These are phyloP conservation scores for Araneus ventricosus DNA, from an alignment of 1,140 invertebrate species.

Conservation along the genomic window DNA sequence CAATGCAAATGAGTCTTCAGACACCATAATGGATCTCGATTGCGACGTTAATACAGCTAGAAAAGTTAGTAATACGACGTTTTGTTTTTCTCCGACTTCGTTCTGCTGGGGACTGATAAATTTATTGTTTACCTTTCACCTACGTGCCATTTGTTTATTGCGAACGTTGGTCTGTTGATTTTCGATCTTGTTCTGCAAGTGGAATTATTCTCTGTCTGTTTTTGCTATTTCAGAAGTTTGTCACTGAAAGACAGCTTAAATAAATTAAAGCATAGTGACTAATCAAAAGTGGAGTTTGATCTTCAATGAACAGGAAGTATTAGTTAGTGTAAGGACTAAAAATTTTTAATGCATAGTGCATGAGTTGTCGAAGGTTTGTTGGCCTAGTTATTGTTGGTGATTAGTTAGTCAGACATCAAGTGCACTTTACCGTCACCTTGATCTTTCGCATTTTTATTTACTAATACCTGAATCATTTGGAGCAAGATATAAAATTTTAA, in stretches of 20 bases:
- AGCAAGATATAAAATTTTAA: too few relatives aligned
- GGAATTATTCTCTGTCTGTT: neutral
- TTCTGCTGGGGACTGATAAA: neutral
- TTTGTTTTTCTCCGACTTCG: neutral
- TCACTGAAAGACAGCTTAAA: neutral
- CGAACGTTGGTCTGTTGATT: neutral
- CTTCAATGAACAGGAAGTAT: neutral
- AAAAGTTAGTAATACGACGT: neutral
- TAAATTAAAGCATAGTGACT: neutral
- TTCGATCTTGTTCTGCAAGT: neutral
- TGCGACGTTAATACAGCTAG: constrained; percentile 2
- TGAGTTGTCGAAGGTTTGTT: too few relatives aligned
- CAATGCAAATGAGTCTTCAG: constrained; percentile 59
- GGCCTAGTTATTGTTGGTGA: too few relatives aligned
- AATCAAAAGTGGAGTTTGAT: neutral
- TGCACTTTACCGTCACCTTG: too few relatives aligned
- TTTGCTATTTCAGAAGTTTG: neutral
- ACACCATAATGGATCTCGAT: neutral
- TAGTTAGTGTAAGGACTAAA: neutral
- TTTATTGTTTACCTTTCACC: constrained; percentile 60
- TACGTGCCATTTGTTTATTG: constrained; percentile 6
- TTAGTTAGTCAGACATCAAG: too few relatives aligned
- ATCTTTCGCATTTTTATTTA: too few relatives aligned
- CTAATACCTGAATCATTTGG: too few relatives aligned
- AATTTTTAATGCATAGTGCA: neutral